These are phyloP conservation scores for zebrafish (Danio rerio) DNA, from an alignment of 2,113 vertebrate genomes.

Conservation along the genomic window DNA sequence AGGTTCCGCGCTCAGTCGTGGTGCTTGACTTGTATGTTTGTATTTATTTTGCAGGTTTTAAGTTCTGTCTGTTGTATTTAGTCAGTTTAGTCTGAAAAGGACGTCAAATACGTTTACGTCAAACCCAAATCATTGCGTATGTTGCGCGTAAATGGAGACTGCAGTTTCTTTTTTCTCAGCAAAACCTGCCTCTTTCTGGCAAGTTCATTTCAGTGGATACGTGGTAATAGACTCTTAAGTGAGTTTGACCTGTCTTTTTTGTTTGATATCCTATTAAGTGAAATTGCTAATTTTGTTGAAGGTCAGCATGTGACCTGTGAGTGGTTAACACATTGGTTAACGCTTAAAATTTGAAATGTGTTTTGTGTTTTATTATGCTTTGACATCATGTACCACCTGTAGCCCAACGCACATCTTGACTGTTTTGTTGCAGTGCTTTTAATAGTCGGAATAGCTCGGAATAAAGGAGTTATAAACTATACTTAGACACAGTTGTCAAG, in stretches of 20 bases:
- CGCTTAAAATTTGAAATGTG: not conserved
- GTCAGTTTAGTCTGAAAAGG: not conserved
- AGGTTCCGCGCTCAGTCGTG: not conserved
- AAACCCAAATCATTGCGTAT: not conserved
- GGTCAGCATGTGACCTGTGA: not conserved
- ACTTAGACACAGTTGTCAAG: not conserved
- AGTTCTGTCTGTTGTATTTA: not conserved
- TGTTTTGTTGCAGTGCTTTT: not conserved
- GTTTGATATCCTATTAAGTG: not conserved
- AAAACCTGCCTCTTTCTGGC: not conserved
- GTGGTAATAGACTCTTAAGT: not conserved
- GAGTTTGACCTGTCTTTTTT: not conserved
- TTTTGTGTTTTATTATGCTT: not conserved
- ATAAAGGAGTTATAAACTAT: no score
- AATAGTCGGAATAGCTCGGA: no score
- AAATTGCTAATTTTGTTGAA: not conserved
- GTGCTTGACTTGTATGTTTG: not conserved
- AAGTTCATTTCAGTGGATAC: not conserved
- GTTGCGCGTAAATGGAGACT: not conserved
- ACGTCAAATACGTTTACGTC: not conserved
- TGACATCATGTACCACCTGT: conserved; percentile 38
- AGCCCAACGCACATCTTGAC: conserved; percentile 19
- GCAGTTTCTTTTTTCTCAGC: not conserved
- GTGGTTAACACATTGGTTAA: conserved; percentile 7
- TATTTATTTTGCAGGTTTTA: not conserved